Evolutionary conservation across 2,797 vertebrate genomes (phyloP).

Genomic region (Meriones psammophilus): DNA sequence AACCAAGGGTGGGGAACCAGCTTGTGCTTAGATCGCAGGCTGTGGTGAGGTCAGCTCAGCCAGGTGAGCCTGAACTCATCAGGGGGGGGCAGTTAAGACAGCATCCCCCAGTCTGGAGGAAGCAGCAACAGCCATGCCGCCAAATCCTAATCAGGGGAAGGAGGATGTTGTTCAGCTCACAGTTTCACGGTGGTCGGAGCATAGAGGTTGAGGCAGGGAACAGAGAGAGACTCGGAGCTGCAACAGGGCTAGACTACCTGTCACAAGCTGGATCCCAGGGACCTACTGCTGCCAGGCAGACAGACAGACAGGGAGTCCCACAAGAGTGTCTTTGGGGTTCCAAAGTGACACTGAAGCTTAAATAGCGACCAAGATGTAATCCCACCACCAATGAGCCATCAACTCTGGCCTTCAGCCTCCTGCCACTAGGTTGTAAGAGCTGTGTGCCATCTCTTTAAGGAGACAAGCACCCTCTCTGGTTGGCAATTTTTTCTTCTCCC

Average conservation of each 20-base stretch:
- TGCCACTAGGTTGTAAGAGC: neutral
- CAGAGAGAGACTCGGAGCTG: neutral
- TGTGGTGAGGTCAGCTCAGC: neutral
- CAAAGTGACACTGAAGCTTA: neutral
- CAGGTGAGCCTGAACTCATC: neutral
- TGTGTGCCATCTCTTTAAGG: neutral
- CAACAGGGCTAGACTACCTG: neutral
- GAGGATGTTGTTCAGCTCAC: neutral
- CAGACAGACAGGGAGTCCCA: neutral
- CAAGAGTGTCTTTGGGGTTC: neutral
- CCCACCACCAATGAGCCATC: no score
- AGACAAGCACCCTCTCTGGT: neutral
- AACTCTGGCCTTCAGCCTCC: neutral
- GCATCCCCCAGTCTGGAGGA: neutral
- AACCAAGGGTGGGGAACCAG: neutral
- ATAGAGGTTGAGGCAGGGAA: no score
- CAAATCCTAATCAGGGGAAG: neutral
- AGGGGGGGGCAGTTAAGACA: neutral
- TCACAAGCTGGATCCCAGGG: neutral
- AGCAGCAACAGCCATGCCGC: neutral
- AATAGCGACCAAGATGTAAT: neutral
- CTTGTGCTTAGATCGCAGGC: neutral
- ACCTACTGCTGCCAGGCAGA: neutral
- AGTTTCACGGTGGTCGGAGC: no score
- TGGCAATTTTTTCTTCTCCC: no score